Base-by-base conservation (phyloP, 2,113 vertebrate species). In the Pholis gunnellus region DNA sequence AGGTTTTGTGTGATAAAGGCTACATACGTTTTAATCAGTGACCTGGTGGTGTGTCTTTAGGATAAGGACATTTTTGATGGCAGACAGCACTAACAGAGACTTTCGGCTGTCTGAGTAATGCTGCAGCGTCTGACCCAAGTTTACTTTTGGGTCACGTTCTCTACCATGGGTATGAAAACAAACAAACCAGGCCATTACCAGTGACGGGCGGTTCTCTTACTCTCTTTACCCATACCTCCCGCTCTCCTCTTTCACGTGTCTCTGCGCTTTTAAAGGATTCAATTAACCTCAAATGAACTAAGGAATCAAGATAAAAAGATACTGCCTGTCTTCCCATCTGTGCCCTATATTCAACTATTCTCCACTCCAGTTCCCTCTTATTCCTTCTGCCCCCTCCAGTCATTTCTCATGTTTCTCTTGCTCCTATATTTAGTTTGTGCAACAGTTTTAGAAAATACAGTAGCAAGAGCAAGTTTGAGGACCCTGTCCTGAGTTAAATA, bases 261-360 rank as follows among this genome's bases (percentile, higher is more conserved):
- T 90, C 88, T 89, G 88, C 88, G 74, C 90, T 91, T 87, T 92
- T 86, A 90, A 91, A 92, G 79, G 81, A 89, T 85, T 91, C 89
- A 91, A 87, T 93, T 90, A 90, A 91, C 84, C 88, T 88, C 82
- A 86, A 92, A 91, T 81, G 81, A 91, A 88, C 85, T 74, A 31
- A 79, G 80, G 80, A 78, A 83, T 88, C 60, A 67, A 56, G 79
- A 48, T 75, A 31, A 78, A 83, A 68, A 79, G 67, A 90, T 78
- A 70, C 66, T 20, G 89, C 71, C 85, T 72, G 60, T 90, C 77
- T 80, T 59, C 29, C 77, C 27, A 34, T 78, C 80, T 86, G 75
- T 74, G 79, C 46, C 81, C 79, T 59, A 69, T 60, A 79, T 84
- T 78, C 66, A 76, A 25, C 71, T 69, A 42, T 81, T 87, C 85